A percentile compares a stretch with the other conserved stretches of the same genome.
Evolutionary conservation across 2,888 invertebrate species (phyloP).

Genomic region (Aplocera efformata): DNA sequence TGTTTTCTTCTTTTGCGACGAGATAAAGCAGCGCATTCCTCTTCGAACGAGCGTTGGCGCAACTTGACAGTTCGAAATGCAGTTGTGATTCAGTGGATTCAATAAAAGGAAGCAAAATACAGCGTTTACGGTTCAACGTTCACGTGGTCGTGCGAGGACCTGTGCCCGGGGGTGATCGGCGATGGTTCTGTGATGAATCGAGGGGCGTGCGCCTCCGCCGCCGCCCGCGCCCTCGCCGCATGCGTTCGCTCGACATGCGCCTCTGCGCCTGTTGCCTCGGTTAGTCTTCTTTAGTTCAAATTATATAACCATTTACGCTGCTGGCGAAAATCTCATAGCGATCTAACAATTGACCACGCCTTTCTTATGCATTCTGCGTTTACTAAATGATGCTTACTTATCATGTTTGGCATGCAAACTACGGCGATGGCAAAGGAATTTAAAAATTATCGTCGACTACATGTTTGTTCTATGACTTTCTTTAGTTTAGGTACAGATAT

Average conservation of each 20-base stretch:
- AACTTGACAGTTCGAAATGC: background rate
- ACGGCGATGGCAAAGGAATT: too few relatives aligned
- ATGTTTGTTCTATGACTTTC: too few relatives aligned
- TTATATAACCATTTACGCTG: conserved; percentile 9
- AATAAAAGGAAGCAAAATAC: conserved; percentile 49
- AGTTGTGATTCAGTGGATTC: conserved; percentile 15
- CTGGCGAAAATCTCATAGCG: conserved; percentile 16
- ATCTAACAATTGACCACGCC: conserved; percentile 25
- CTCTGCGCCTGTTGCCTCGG: conserved; percentile 76
- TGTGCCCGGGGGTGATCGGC: conserved; percentile 36
- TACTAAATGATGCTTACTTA: too few relatives aligned
- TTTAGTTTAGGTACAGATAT: too few relatives aligned
- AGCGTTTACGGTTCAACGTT: conserved; percentile 60
- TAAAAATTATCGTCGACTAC: too few relatives aligned
- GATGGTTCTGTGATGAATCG: conserved; percentile 62
- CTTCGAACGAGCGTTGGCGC: conserved; percentile 10
- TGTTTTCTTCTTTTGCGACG: conserved; percentile 23
- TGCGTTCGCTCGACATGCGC: conserved; percentile 69
- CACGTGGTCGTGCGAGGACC: conserved; percentile 61
- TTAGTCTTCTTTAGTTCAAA: conserved; percentile 42
- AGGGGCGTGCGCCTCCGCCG: conserved; percentile 51
- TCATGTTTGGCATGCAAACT: too few relatives aligned
- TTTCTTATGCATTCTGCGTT: too few relatives aligned
- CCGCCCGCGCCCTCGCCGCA: conserved; percentile 49
- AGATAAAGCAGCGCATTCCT: conserved; percentile 26